Conservation (phyloP, 92 coral and sea anemone species). For the Epizoanthus ramosus region DNA sequence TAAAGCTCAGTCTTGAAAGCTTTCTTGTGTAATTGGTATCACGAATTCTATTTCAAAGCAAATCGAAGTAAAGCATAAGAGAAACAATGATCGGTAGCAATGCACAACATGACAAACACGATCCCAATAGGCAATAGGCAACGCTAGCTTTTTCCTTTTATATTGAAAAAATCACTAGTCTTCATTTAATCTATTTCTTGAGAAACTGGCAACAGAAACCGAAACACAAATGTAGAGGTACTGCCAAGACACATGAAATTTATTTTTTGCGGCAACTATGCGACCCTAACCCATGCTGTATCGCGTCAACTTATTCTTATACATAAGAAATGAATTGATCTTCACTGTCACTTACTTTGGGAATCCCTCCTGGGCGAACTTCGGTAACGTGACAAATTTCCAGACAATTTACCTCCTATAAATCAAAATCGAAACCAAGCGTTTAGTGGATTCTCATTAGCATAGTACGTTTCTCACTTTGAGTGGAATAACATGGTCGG, state of each 20-base stretch:
- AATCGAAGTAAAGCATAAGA: background rate
- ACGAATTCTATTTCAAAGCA: background rate
- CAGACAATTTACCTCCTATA: constrained; percentile 69
- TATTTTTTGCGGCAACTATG: background rate
- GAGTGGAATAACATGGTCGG: background rate
- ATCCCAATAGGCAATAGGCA: background rate
- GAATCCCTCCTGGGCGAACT: constrained; percentile 78
- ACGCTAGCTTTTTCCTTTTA: background rate
- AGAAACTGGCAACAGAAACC: background rate
- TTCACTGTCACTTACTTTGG: constrained; percentile 61
- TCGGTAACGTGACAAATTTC: constrained; percentile 80
- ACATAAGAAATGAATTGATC: background rate
- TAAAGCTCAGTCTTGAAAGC: background rate
- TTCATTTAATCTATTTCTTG: background rate
- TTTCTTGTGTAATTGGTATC: background rate
- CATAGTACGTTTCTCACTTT: background rate
- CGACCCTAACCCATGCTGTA: constrained; percentile 4
- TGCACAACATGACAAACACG: background rate
- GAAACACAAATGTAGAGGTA: background rate
- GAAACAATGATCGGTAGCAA: background rate
- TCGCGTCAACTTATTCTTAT: background rate
- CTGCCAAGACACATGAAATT: background rate
- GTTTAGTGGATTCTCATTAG: constrained; percentile 4
- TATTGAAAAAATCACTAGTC: background rate
- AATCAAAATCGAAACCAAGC: constrained; percentile 18